Base-by-base conservation (phyloP, 2,797 vertebrate species). In the Tokudaia muenninki region DNA sequence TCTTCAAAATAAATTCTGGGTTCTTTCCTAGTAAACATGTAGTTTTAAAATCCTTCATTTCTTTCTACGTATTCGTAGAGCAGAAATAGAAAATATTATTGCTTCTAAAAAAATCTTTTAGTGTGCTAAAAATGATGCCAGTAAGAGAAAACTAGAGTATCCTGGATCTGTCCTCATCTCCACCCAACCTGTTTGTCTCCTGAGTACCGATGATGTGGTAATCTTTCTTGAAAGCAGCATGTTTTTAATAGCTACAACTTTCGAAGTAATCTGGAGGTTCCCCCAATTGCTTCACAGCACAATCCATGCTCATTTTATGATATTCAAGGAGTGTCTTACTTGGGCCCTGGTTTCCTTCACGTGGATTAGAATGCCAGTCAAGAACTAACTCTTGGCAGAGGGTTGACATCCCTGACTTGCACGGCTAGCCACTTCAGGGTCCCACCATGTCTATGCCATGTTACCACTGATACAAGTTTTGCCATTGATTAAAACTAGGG, bases 81-180 rank as follows among this genome's bases (percentile, higher is more conserved):
- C 67, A 97, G 70, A 97, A 94, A 94, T 63, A 92, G 77, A 96
- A 97, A 96, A 91, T 78, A 72, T 59, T 88, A 65, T 96, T 55
- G 57, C 63, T 94, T 84, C 61, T 74, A 59, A 59, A 37, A 67
- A 72, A 72, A 10, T 37, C 17, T 37, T 72, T 72, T 21, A 72
- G 37, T 75, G 13, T 81, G 24, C 83, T 93, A 89, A 94, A 96
- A 81, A 93, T n/a, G 26, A 88, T 96, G 65, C 82, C 82, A 80
- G 1, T 97, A 91, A 90, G 57, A 80, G 96, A 79, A 95, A 92
- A 78, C 52, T 82, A 57, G 67, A 90, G 47, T 47, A 67, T n/a
- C 34, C 34, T 87, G 61, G 11, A n/a, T 94, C 70, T 29, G 26
- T 86, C 31, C 59, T 80, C 79, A 8, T 74, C 65, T 11, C 79